A percentile compares a stretch with the other conserved stretches of the same genome.
These are phyloP conservation scores for Phymatocera aterrima DNA, from an alignment of 2,888 invertebrate species.

Conservation along the genomic window DNA sequence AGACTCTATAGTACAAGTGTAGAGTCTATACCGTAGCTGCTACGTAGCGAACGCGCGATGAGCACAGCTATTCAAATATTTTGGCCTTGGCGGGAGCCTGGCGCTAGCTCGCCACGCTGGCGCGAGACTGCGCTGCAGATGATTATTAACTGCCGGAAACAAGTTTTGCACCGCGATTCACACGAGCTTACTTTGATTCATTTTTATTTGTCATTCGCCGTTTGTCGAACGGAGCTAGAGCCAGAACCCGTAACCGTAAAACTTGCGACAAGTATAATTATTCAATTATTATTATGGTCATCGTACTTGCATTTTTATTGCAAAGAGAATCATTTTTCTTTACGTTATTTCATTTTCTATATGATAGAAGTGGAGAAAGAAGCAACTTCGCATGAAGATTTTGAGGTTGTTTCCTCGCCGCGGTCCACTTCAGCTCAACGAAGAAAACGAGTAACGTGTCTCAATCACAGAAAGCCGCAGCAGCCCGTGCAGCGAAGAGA, in stretches of 20 bases:
- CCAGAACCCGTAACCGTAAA: too few relatives aligned
- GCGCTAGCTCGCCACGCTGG: neutral
- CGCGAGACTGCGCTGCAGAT: neutral
- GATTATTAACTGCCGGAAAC: neutral
- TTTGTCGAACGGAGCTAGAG: neutral
- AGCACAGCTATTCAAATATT: conserved; percentile 27
- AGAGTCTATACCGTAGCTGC: neutral
- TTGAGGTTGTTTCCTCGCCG: too few relatives aligned
- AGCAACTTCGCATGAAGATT: too few relatives aligned
- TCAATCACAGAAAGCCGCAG: neutral
- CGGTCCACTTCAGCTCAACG: neutral
- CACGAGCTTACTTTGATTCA: neutral
- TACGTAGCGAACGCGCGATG: neutral
- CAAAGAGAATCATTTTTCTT: too few relatives aligned
- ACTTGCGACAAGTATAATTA: too few relatives aligned
- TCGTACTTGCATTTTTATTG: too few relatives aligned
- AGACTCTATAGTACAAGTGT: neutral
- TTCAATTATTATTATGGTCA: too few relatives aligned
- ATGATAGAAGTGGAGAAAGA: too few relatives aligned
- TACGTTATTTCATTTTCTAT: too few relatives aligned
- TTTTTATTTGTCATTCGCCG: neutral
- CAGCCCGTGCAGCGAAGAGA: neutral
- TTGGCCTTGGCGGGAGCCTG: conserved; percentile 24
- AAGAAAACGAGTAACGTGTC: neutral
- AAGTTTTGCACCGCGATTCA: conserved; percentile 24